Evolutionary conservation across 2,113 vertebrate genomes (phyloP).

Genomic region (Ceyx melanurus): DNA sequence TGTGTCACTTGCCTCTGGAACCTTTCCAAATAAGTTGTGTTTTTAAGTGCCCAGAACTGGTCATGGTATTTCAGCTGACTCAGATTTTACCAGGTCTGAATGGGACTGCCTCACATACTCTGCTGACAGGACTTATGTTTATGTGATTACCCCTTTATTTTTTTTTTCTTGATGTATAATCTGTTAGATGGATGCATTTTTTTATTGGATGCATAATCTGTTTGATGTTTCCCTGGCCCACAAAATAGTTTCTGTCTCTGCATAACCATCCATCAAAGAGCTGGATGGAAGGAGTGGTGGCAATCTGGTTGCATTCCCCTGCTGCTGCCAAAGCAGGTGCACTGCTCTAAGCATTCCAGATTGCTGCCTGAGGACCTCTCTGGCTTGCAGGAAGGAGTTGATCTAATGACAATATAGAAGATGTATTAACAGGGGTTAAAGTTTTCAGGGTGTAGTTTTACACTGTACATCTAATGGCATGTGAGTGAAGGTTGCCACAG

Average conservation of each 20-base stretch:
- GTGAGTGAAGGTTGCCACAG: background rate
- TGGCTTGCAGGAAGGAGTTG: background rate
- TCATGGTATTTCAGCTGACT: background rate
- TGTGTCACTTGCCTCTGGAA: background rate
- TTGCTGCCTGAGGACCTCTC: background rate
- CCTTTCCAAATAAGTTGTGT: background rate
- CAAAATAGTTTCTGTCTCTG: background rate
- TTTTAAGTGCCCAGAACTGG: background rate
- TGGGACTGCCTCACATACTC: background rate
- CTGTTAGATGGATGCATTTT: background rate
- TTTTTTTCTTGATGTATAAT: background rate
- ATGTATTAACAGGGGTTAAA: background rate
- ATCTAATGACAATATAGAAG: background rate
- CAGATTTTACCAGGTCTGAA: background rate
- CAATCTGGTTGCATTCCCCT: background rate
- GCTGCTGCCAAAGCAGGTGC: background rate
- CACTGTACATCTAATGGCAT: rapidly evolving
- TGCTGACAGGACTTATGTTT: background rate
- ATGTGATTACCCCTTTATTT: background rate
- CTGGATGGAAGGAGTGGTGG: background rate
- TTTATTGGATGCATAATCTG: background rate
- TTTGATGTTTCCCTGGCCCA: background rate
- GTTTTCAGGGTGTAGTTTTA: background rate
- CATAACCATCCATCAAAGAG: background rate
- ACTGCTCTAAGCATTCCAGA: background rate